Evolutionary conservation across 2,888 invertebrate species (phyloP).

Genomic region (Strigamia crassipes): DNA sequence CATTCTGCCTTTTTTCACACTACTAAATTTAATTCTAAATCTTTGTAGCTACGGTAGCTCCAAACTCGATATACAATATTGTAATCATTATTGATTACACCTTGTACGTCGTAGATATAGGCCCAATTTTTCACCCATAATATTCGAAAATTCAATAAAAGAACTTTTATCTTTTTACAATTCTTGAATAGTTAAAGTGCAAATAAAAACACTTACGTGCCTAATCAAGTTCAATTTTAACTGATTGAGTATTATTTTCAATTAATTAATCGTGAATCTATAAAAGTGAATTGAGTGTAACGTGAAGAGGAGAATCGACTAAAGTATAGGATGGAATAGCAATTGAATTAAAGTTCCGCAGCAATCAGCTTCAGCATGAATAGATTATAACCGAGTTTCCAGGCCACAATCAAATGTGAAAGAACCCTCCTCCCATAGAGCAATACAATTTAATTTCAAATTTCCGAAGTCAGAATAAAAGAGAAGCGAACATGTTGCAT

Average conservation of each 20-base stretch:
- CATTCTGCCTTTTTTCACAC: too few relatives aligned
- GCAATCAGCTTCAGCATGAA: constrained; percentile 32
- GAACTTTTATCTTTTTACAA: neutral
- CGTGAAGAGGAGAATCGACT: neutral
- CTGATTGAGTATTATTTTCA: constrained; percentile 3
- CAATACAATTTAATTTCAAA: constrained; percentile 30
- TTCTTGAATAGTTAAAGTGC: neutral
- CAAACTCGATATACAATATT: too few relatives aligned
- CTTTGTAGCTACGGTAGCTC: too few relatives aligned
- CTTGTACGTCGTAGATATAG: too few relatives aligned
- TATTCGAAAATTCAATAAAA: too few relatives aligned
- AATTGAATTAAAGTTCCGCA: constrained; percentile 36
- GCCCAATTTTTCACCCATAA: too few relatives aligned
- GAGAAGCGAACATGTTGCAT: constrained; percentile 14
- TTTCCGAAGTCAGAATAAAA: neutral
- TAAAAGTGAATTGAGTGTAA: constrained; percentile 19
- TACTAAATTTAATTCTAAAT: too few relatives aligned
- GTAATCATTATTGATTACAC: too few relatives aligned
- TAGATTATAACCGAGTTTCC: constrained; percentile 33
- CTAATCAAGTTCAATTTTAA: neutral
- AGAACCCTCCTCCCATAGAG: neutral
- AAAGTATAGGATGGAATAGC: neutral
- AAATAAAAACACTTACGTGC: neutral
- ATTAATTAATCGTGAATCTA: constrained; percentile 12
- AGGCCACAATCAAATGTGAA: constrained; percentile 31